A percentile compares a stretch with the other conserved stretches of the same genome.
These are phyloP conservation scores for Ctena decussata DNA, from an alignment of 2,888 invertebrate species.

Conservation along the genomic window DNA sequence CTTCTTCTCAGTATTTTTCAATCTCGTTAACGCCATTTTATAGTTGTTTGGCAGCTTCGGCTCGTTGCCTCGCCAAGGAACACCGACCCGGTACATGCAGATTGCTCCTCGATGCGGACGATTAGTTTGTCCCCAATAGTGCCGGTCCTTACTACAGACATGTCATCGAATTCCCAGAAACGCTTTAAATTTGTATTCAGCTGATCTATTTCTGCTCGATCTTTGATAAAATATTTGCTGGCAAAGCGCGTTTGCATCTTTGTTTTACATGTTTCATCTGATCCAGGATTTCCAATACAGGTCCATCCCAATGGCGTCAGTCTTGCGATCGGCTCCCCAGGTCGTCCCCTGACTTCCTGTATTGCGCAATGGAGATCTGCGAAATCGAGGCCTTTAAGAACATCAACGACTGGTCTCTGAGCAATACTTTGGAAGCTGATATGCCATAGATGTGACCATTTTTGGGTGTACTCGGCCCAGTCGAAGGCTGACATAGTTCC, in stretches of 20 bases:
- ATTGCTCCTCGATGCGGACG: neutral
- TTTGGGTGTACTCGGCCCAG: neutral
- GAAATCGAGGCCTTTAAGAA: conserved; percentile 19
- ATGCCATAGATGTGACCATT: conserved; percentile 1
- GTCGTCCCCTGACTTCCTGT: conserved; percentile 4
- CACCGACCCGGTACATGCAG: neutral
- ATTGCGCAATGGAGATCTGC: neutral
- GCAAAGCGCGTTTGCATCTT: neutral
- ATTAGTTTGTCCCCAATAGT: neutral
- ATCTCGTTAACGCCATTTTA: no score
- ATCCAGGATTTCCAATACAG: conserved; percentile 10
- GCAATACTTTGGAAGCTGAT: conserved; percentile 20
- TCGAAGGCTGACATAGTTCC: conserved; percentile 1
- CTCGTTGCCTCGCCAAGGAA: no score
- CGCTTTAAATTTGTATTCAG: conserved; percentile 3
- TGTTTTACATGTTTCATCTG: neutral
- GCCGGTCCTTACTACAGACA: neutral
- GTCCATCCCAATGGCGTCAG: conserved; percentile 26
- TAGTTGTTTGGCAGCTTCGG: no score
- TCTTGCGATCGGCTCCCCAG: neutral
- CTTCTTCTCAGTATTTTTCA: no score
- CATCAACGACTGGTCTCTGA: neutral
- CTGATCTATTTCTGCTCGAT: no score
- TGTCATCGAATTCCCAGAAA: conserved; percentile 38
- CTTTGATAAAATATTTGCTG: neutral